phyloP scores from a whole-genome alignment of 2,113 vertebrate genomes.

The Megaceryle torquata region DNA sequence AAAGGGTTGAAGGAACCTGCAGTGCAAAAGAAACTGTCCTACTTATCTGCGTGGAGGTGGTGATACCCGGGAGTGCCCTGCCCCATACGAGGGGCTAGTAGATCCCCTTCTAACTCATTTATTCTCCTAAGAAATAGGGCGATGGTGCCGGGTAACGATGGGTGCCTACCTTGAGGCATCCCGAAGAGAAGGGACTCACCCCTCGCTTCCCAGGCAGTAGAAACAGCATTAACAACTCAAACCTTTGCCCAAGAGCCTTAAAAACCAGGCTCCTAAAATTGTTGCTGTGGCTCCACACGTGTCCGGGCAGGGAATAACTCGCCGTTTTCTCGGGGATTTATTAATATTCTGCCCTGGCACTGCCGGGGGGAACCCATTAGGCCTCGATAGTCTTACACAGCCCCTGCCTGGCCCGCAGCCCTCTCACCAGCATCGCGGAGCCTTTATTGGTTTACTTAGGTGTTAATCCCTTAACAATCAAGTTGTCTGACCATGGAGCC shows the following conservation, averaged over 20 bases:
- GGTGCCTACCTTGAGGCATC: background rate
- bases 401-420: conserved; percentile 39
- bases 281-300: background rate
- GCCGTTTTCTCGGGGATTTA: background rate
- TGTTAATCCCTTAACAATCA: conserved; percentile 80
- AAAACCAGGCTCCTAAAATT: background rate
- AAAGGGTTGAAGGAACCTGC: background rate
- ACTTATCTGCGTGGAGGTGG: background rate
- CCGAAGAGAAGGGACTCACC: rapidly evolving
- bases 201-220: background rate
- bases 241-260: background rate
- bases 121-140: background rate
- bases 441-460: conserved; percentile 76
- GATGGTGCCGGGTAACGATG: background rate
- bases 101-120: background rate
- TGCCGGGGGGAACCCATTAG: background rate
- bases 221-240: background rate
- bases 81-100: background rate
- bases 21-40: background rate
- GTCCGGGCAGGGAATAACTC: background rate
- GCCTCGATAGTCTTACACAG: background rate
- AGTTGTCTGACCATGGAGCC: conserved; percentile 55
- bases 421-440: conserved; percentile 39
- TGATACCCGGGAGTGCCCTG: background rate
- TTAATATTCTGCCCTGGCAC: background rate